Conservation (phyloP, 2,113 vertebrate species). For the Chloropsis hardwickii region DNA sequence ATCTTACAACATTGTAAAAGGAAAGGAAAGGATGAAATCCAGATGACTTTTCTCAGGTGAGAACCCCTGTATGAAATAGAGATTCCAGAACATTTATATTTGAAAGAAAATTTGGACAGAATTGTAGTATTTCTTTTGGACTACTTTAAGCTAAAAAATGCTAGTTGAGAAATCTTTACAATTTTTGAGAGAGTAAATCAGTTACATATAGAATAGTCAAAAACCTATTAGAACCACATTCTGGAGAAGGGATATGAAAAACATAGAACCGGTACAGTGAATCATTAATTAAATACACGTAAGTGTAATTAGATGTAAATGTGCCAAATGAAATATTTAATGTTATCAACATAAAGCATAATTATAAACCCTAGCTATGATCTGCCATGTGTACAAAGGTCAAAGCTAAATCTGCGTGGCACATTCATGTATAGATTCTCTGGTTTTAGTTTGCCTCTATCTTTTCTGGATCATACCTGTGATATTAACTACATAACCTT, state of each 20-base stretch:
- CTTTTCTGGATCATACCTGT: neutral
- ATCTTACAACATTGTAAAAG: neutral
- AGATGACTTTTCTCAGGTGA: neutral
- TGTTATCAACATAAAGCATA: neutral
- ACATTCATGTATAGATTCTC: neutral
- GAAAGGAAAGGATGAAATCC: neutral
- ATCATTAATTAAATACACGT: neutral
- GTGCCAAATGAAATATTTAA: neutral
- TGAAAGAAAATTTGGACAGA: neutral
- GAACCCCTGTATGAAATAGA: neutral
- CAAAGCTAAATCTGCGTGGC: neutral
- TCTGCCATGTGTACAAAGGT: neutral
- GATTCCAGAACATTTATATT: neutral
- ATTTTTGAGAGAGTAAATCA: neutral
- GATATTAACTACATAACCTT: neutral
- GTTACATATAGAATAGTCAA: neutral
- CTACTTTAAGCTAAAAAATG: neutral
- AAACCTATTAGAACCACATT: neutral
- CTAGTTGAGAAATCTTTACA: neutral
- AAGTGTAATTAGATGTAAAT: neutral
- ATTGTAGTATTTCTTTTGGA: neutral
- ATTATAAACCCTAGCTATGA: neutral
- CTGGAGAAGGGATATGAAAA: neutral
- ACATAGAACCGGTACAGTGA: neutral
- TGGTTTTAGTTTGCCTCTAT: neutral